Conservation (phyloP, 2,797 vertebrate genomes). For the Prunella strophiata region DNA sequence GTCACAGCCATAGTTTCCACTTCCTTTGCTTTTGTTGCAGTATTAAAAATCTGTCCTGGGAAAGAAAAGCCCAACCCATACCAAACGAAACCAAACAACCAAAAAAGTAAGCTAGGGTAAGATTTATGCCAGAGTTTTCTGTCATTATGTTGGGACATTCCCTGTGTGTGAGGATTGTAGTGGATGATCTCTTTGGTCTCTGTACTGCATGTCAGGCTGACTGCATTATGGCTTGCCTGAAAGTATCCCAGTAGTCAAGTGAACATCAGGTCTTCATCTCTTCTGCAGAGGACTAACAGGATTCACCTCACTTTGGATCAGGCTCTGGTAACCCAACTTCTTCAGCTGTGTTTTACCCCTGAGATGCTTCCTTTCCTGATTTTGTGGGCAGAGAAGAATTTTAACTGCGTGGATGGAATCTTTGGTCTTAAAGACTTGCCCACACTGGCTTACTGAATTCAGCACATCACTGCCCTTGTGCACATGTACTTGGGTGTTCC, state of each 20-base stretch:
- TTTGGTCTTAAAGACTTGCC: not conserved
- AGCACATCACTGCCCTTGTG: not conserved
- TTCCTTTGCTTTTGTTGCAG: not conserved
- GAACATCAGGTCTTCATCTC: not conserved
- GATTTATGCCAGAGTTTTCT: not conserved
- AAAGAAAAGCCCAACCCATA: rapidly evolving
- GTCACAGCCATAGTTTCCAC: not conserved
- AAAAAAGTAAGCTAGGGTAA: not conserved
- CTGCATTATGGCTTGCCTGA: no score
- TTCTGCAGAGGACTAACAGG: not conserved
- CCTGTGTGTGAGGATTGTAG: no score
- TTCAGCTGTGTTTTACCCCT: not conserved
- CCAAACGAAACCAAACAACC: rapidly evolving
- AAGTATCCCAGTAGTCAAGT: not conserved
- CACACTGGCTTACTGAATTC: rapidly evolving
- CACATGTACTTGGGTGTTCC: rapidly evolving
- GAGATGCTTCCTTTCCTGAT: not conserved
- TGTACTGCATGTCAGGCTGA: not conserved
- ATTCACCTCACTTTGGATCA: not conserved
- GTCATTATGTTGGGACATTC: not conserved
- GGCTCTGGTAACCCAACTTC: not conserved
- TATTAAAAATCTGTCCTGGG: not conserved
- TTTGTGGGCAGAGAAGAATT: not conserved
- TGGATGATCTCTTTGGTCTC: not conserved
- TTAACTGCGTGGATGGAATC: not conserved